Percentiles rank a stretch among this genome's conserved stretches.
Conservation (phyloP, 1,140 invertebrate species). For the honey bee (Apis mellifera) region Amel_HAv3.1 CM009942.2:10204001-10204500, state of each 20-base stretch:
- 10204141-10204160: too few species aligned
- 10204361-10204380: slow-evolving; percentile 52
- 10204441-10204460: slow-evolving; percentile 51
- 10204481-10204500: slow-evolving; percentile 54
- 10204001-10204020: too few species aligned
- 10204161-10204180: slow-evolving; percentile 45
- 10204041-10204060: too few species aligned
- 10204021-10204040: too few species aligned
- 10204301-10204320: too few species aligned
- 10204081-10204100: too few species aligned
- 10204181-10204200: slow-evolving; percentile 20
- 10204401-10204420: slow-evolving; percentile 63
- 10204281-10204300: too few species aligned
- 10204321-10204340: not conserved
- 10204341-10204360: slow-evolving; percentile 18
- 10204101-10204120: not conserved
- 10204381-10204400: slow-evolving; percentile 66
- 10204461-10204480: slow-evolving; percentile 47
- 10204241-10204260: slow-evolving; percentile 25
- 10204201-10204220: slow-evolving; percentile 21
- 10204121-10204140: not conserved
- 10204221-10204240: slow-evolving; percentile 33
- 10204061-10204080: too few species aligned
- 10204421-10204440: slow-evolving; percentile 63
- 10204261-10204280: slow-evolving; percentile 53